These are phyloP conservation scores for Chromoteleia sp. DNA, from an alignment of 2,888 invertebrate genomes.

Conservation along the genomic window DNA sequence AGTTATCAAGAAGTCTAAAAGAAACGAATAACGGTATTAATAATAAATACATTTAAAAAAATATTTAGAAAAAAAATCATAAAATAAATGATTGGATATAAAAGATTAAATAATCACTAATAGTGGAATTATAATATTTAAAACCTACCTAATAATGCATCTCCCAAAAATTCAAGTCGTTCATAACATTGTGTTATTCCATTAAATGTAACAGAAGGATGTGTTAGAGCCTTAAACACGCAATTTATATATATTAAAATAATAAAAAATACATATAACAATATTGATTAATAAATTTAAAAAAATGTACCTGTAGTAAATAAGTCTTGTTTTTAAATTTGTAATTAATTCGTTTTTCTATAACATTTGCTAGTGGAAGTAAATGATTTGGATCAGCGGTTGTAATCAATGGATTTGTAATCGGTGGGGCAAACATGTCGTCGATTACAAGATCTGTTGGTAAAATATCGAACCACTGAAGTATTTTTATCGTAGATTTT, in stretches of 20 bases:
- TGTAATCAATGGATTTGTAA: neutral
- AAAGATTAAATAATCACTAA: conserved; percentile 12
- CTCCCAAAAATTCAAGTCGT: conserved; percentile 95
- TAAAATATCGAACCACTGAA: conserved; percentile 89
- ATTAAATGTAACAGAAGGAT: conserved; percentile 94
- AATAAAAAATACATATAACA: neutral
- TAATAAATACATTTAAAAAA: neutral
- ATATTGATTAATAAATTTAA: neutral
- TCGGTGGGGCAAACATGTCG: conserved; percentile 72
- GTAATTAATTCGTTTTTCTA: conserved; percentile 90
- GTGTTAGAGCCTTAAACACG: conserved; percentile 90
- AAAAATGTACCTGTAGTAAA: conserved; percentile 88
- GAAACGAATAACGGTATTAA: neutral
- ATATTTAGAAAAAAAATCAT: neutral
- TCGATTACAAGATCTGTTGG: conserved; percentile 84
- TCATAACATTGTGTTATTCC: conserved; percentile 95
- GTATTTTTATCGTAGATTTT: conserved; percentile 86
- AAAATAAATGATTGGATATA: neutral
- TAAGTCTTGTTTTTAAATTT: conserved; percentile 92
- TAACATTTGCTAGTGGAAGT: conserved; percentile 81
- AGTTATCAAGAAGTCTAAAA: conserved; percentile 93
- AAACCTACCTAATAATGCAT: conserved; percentile 90
- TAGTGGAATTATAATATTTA: conserved; percentile 22
- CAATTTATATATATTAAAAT: conserved; percentile 2
- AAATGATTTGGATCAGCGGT: conserved; percentile 79